A percentile compares a stretch with the other conserved stretches of the same genome.
These are phyloP conservation scores for Periplaneta americana DNA, from an alignment of 1,140 invertebrate species.

Conservation along the genomic window DNA sequence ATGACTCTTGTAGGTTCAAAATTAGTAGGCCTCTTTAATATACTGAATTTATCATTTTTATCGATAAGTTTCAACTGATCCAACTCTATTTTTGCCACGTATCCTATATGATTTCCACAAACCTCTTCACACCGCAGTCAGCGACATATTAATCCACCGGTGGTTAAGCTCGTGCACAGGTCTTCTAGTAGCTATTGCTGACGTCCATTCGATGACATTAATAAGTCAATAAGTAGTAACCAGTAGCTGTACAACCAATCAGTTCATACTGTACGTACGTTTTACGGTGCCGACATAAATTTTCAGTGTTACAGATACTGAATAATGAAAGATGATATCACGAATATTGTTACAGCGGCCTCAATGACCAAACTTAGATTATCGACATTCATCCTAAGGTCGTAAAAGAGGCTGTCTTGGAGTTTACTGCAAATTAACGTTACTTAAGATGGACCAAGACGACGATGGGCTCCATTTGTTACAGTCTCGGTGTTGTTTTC, in stretches of 20 bases:
- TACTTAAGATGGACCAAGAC: neutral
- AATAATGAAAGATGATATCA: neutral
- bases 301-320: neutral
- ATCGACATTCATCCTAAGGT: neutral
- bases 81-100: no score
- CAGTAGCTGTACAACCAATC: neutral
- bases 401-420: neutral
- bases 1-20: no score
- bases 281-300: neutral
- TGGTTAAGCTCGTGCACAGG: neutral
- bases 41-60: no score
- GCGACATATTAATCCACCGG: no score
- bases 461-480: neutral
- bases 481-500: neutral
- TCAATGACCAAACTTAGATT: neutral
- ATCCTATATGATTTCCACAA: neutral
- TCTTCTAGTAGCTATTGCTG: neutral
- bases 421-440: neutral
- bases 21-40: no score
- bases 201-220: neutral
- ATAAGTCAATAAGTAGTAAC: neutral
- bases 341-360: neutral
- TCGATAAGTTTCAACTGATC: no score
- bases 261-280: neutral
- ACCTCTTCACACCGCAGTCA: neutral